These are phyloP conservation scores for Oxycera nigricornis DNA, from an alignment of 2,888 invertebrate species.

Conservation along the genomic window DNA sequence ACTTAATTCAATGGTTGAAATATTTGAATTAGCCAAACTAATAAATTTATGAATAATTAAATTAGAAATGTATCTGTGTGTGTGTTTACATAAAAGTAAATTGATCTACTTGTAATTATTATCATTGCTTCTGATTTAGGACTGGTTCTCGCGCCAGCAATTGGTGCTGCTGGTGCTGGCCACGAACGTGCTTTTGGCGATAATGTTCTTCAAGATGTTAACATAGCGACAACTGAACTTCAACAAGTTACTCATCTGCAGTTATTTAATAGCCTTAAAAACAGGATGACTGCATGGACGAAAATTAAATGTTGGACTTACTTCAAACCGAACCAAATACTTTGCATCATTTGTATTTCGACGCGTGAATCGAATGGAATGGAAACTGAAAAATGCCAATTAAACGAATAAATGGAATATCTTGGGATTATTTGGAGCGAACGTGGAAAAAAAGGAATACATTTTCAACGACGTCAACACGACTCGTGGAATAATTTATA, in stretches of 20 bases:
- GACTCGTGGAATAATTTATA: neutral
- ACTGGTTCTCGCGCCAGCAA: slow-evolving; percentile 96
- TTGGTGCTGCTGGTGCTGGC: slow-evolving; percentile 91
- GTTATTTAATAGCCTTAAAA: slow-evolving; percentile 47
- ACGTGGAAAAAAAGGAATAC: neutral
- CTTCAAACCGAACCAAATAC: neutral
- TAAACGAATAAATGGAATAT: neutral
- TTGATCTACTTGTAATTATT: neutral
- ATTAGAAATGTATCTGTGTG: too few relatives aligned
- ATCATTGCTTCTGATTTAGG: slow-evolving; percentile 65
- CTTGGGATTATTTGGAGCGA: neutral
- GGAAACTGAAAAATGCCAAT: neutral
- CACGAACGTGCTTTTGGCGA: slow-evolving; percentile 92
- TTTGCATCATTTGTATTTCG: neutral
- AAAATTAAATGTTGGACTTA: neutral
- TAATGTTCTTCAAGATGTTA: slow-evolving; percentile 94
- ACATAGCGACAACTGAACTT: slow-evolving; percentile 75
- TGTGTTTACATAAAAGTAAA: neutral
- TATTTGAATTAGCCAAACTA: too few relatives aligned
- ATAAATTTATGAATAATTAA: too few relatives aligned
- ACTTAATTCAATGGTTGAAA: too few relatives aligned
- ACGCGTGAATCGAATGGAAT: neutral
- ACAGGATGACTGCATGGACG: slow-evolving; percentile 43
- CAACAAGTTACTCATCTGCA: slow-evolving; percentile 45
- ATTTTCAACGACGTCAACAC: neutral